Conservation (phyloP, 2,888 invertebrate species). For the Heterodera filipjevi region DNA sequence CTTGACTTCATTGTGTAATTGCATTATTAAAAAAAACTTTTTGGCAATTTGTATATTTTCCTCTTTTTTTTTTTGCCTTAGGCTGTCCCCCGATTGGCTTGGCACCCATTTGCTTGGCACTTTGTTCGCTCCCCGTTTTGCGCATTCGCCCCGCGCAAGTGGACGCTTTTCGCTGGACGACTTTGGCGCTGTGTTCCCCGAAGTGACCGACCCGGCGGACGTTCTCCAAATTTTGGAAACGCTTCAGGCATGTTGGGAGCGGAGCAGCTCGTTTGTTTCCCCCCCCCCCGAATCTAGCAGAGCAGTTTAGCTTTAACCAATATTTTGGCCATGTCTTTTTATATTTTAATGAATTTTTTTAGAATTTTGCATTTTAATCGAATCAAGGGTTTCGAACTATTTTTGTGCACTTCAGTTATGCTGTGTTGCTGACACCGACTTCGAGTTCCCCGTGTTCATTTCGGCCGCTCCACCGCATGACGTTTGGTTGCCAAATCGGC, state of each 20-base stretch:
- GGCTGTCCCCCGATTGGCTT: constrained; percentile 75
- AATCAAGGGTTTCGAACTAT: not conserved
- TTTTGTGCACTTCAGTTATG: constrained; percentile 49
- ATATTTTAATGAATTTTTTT: too few species aligned
- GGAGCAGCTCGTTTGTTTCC: too few species aligned
- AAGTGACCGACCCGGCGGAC: constrained; percentile 74
- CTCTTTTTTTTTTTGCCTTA: not conserved
- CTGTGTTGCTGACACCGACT: constrained; percentile 67
- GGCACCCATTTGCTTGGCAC: constrained; percentile 75
- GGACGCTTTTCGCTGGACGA: constrained; percentile 78
- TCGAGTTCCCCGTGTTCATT: constrained; percentile 77
- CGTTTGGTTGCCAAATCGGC: constrained; percentile 50
- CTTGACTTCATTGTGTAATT: constrained; percentile 71
- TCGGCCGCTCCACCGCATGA: constrained; percentile 55
- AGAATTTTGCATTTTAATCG: too few species aligned
- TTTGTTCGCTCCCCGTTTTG: constrained; percentile 70
- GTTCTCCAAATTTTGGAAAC: constrained; percentile 75
- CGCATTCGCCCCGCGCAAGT: constrained; percentile 71
- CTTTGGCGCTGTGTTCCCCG: constrained; percentile 76
- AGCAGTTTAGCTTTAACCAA: too few species aligned
- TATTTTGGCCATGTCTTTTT: too few species aligned
- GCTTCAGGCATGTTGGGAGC: constrained; percentile 72
- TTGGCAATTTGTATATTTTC: not conserved
- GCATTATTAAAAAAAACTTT: not conserved
- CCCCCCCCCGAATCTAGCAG: too few species aligned